Percentiles rank a stretch among this genome's conserved stretches.
These are phyloP conservation scores for Autographa pulchrina DNA, from an alignment of 2,888 invertebrate genomes.

Conservation along the genomic window DNA sequence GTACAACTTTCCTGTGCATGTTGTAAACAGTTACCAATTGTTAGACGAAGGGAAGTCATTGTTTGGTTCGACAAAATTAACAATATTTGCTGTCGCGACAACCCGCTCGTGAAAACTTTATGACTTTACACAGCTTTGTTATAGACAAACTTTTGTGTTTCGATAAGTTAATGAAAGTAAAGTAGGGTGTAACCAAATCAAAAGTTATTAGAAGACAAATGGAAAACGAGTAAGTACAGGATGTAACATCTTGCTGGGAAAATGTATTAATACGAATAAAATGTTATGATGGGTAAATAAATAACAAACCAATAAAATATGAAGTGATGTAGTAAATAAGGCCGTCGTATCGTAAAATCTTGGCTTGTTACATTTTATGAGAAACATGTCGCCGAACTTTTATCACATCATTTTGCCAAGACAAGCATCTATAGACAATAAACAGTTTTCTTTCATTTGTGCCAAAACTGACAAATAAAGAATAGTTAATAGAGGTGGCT, in stretches of 20 bases:
- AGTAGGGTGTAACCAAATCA: neutral
- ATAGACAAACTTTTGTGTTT: constrained; percentile 18
- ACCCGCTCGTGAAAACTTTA: neutral
- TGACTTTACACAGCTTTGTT: constrained; percentile 18
- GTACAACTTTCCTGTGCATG: neutral
- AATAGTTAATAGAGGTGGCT: neutral
- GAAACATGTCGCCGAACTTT: constrained; percentile 4
- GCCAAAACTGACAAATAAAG: neutral
- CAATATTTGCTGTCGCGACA: constrained; percentile 25
- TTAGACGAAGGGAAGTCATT: constrained; percentile 36
- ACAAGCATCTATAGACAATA: neutral
- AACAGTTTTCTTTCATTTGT: neutral
- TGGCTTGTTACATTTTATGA: neutral
- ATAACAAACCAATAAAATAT: neutral
- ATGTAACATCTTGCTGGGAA: neutral
- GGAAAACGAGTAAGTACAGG: neutral
- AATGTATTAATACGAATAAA: neutral
- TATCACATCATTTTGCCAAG: neutral
- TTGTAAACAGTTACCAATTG: constrained; percentile 12
- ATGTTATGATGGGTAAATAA: neutral
- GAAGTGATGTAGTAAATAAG: neutral
- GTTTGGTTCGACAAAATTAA: constrained; percentile 40
- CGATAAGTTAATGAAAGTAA: neutral
- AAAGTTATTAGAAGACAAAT: neutral
- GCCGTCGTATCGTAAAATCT: neutral